Evolutionary conservation across 2,113 vertebrate genomes (phyloP), one percentile per base, ranked within the genome.

Genomic region (Solea solea): DNA sequence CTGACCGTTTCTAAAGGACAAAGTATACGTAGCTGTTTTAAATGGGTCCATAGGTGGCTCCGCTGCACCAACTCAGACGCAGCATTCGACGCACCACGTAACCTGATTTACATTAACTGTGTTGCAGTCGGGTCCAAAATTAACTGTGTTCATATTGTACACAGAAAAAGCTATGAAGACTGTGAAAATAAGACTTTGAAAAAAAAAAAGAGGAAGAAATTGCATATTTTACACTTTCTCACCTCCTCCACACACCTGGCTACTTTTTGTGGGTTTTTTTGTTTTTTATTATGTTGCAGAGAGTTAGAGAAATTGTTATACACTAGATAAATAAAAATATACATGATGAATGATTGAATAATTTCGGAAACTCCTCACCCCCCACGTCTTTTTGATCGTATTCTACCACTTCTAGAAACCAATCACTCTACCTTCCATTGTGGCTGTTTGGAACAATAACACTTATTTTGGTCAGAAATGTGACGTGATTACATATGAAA

Each of bases 11-110:
- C 50, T 28, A 9, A 72, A 68, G 44, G 40, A 13, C 63, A 49
- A 51, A 40, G 48, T 67, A 25, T 55, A 42, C 25, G 1, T 16
- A 16, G 28, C 25, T 58, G 34, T 59, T 64, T 44, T 16, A 42
- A 81, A 68, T 27, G 5, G 14, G 28, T 44, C 59, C 39, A 51
- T 5, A 52, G 9, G 39, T 10, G 55, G 52, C 42, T 21, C 15
- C 21, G 55, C 63, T 55, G 39, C 6, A 7, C 60, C 69, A 70
- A 58, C 69, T 9, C 48, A 48, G 49, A 34, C 5, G 34, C 34
- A 34, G 34, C 34, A 34, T 3, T 34, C 3, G 34, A 34, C 34
- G 5, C 34, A 34, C 34, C 34, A 34, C 34, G 5, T 2, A 34
- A 34, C 34, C 34, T 34, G 1, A 34, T 34, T 34, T 34, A 34